Conservation (phyloP, 2,888 invertebrate genomes). For the Theretra japonica region DNA sequence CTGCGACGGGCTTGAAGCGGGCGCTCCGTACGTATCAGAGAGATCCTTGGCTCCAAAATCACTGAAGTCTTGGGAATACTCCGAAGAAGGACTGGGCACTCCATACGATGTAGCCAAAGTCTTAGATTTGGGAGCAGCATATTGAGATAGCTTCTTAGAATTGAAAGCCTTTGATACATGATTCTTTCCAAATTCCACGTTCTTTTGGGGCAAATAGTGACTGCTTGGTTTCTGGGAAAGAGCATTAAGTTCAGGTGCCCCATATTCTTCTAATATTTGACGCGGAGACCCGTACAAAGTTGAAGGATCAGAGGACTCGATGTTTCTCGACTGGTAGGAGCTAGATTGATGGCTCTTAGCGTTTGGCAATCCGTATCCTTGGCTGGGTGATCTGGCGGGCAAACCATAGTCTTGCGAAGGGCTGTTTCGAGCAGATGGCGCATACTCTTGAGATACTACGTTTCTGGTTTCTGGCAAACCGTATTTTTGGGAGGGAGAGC, state of each 20-base stretch:
- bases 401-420: constrained; percentile 61
- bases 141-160: constrained; percentile 54
- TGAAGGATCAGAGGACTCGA: neutral
- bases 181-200: constrained; percentile 34
- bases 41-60: constrained; percentile 43
- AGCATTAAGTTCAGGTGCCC: neutral
- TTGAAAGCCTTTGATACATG: constrained; percentile 56
- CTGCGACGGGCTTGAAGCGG: constrained; percentile 65
- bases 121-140: constrained; percentile 53
- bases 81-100: constrained; percentile 50
- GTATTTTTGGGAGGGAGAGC: constrained; percentile 33
- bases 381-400: constrained; percentile 42
- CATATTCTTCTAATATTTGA: neutral
- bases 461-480: neutral
- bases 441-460: constrained; percentile 27
- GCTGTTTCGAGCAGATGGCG: constrained; percentile 37
- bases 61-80: constrained; percentile 50
- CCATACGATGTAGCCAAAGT: constrained; percentile 52
- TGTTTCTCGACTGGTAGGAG: neutral
- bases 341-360: neutral
- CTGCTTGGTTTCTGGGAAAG: neutral
- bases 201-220: constrained; percentile 1
- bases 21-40: constrained; percentile 69
- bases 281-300: neutral
- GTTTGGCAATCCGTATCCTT: neutral